phyloP scores from a whole-genome alignment of 2,888 invertebrate genomes.

The Phaedon cochleariae region DNA sequence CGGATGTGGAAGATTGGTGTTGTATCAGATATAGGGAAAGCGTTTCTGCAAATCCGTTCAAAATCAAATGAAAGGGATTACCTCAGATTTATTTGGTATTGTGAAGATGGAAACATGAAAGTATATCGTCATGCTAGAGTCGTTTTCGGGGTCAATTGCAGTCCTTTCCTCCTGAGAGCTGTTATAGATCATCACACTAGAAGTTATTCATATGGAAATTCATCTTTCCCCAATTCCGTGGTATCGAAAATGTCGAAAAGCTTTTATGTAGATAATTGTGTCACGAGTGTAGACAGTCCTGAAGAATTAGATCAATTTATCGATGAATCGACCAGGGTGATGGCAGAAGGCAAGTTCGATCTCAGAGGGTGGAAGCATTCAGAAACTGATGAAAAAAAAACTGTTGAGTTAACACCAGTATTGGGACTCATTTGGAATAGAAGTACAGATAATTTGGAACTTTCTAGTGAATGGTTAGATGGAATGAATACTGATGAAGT shows the following conservation, averaged over 20 bases:
- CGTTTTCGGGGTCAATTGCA: constrained; percentile 33
- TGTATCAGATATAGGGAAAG: constrained; percentile 47
- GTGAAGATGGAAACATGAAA: constrained; percentile 18
- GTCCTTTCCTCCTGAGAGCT: constrained; percentile 35
- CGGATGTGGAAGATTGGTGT: constrained; percentile 37
- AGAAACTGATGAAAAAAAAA: background rate
- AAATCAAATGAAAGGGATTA: constrained; percentile 44
- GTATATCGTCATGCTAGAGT: constrained; percentile 31
- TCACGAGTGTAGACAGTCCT: constrained; percentile 20
- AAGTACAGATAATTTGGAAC: constrained; percentile 10
- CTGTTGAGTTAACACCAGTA: background rate
- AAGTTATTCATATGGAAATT: constrained; percentile 4
- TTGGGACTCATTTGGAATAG: constrained; percentile 26
- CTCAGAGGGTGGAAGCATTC: constrained; percentile 20
- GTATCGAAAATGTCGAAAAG: constrained; percentile 8
- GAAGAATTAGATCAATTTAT: constrained; percentile 18
- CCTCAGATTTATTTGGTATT: constrained; percentile 46
- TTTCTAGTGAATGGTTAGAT: constrained; percentile 3
- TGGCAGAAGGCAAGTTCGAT: constrained; percentile 21
- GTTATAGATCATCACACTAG: constrained; percentile 31
- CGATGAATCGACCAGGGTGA: constrained; percentile 3
- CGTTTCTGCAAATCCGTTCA: constrained; percentile 50
- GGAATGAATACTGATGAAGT: constrained; percentile 1
- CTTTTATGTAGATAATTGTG: constrained; percentile 29
- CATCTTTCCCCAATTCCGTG: background rate